Conservation (phyloP, 1,140 invertebrate species). For the Cydia fagiglandana region DNA sequence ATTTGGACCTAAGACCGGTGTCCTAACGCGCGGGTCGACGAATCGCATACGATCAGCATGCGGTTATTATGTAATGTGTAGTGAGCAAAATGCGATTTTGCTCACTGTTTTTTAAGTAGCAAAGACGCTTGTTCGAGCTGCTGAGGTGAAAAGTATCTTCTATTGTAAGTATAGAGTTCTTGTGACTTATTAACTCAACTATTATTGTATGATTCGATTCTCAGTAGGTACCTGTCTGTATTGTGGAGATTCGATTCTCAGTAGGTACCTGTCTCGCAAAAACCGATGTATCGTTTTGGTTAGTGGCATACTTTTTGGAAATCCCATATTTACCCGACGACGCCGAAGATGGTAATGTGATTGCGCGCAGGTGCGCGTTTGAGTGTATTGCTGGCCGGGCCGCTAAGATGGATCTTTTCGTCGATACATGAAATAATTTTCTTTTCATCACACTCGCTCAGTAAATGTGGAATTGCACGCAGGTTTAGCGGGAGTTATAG, state of each 20-base stretch:
- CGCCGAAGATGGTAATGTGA: conserved; percentile 59
- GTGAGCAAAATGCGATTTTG: too few relatives aligned
- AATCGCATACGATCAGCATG: too few relatives aligned
- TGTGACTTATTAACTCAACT: neutral
- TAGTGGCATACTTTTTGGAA: neutral
- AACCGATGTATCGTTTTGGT: neutral
- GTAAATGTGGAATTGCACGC: too few relatives aligned
- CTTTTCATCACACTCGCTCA: too few relatives aligned
- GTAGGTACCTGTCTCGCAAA: neutral
- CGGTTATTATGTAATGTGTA: too few relatives aligned
- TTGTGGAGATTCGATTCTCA: neutral
- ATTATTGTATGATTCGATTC: neutral
- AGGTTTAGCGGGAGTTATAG: too few relatives aligned
- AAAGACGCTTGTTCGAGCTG: too few relatives aligned
- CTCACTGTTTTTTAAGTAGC: too few relatives aligned
- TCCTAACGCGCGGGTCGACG: too few relatives aligned
- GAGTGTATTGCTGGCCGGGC: conserved; percentile 62
- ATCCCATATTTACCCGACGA: neutral
- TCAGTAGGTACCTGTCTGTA: neutral
- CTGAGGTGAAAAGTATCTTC: too few relatives aligned
- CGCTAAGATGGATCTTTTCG: conserved; percentile 49
- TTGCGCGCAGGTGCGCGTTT: conserved; percentile 69
- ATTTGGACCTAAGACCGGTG: neutral
- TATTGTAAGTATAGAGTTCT: too few relatives aligned
- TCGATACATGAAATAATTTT: neutral